A percentile compares a stretch with the other conserved stretches of the same genome.
phyloP scores from a whole-genome alignment of 1,140 invertebrate species.

The Pseudomyrmex dendroicus region DNA sequence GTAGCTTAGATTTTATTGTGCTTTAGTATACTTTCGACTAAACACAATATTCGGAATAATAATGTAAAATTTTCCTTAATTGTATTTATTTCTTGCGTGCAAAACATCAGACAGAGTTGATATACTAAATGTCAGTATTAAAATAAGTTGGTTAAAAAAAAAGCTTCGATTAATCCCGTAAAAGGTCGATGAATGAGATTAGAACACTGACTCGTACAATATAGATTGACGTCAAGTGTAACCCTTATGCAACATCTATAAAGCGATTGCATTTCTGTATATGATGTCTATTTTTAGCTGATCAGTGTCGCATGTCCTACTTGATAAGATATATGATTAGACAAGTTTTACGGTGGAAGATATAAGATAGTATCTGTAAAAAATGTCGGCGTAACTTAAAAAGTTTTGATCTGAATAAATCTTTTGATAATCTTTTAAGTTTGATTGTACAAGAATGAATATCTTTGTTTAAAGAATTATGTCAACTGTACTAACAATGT shows the following conservation, averaged over 20 bases:
- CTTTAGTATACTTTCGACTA: no score
- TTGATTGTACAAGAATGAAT: not conserved
- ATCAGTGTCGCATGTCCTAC: constrained; percentile 37
- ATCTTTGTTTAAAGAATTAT: not conserved
- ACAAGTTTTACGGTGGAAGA: constrained; percentile 36
- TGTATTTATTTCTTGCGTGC: no score
- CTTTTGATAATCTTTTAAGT: constrained; percentile 1
- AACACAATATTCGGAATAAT: no score
- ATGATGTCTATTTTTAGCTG: constrained; percentile 48
- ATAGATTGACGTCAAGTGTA: constrained; percentile 41
- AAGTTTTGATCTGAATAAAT: constrained; percentile 18
- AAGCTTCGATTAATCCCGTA: not conserved
- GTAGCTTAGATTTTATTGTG: no score
- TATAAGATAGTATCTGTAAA: not conserved
- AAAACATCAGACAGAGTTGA: not conserved
- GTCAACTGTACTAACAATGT: constrained; percentile 1
- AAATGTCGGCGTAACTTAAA: constrained; percentile 3
- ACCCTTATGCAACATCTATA: constrained; percentile 42
- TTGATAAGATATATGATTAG: constrained; percentile 29
- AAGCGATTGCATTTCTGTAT: constrained; percentile 40
- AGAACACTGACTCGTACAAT: constrained; percentile 42
- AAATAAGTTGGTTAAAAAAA: not conserved
- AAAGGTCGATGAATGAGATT: constrained; percentile 51
- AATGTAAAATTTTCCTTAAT: no score
- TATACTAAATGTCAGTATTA: not conserved